These are phyloP conservation scores for Willisornis vidua DNA, from an alignment of 2,113 vertebrate species.

Conservation along the genomic window DNA sequence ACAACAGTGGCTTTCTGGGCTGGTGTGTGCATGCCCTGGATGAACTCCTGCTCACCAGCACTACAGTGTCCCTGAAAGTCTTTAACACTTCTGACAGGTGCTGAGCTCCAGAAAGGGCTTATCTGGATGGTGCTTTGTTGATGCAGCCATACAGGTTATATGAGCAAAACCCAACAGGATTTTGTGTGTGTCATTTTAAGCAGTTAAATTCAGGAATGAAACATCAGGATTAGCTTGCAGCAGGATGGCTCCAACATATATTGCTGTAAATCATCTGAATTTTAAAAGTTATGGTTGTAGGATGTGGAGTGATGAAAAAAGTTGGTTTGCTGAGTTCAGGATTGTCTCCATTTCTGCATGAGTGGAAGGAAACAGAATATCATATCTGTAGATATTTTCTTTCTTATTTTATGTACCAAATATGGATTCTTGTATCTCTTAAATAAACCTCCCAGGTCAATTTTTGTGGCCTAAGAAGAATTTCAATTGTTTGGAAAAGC, in stretches of 20 bases:
- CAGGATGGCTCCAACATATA: background rate
- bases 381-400: background rate
- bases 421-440: background rate
- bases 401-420: background rate
- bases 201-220: background rate
- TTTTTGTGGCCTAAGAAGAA: background rate
- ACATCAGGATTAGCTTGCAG: fast-evolving
- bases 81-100: background rate
- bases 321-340: background rate
- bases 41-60: background rate
- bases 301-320: background rate
- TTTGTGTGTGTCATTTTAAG: background rate
- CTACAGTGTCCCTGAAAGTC: background rate
- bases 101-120: background rate
- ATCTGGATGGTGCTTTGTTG: background rate
- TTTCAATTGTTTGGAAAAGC: background rate
- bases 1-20: background rate
- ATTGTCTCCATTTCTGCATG: background rate
- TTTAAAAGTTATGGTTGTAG: background rate
- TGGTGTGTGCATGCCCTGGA: background rate
- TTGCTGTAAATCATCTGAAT: background rate
- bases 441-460: background rate
- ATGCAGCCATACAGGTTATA: background rate
- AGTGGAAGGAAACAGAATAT: background rate
- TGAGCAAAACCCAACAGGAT: background rate